phyloP scores from a whole-genome alignment of 1,140 invertebrate genomes.

The Eriocheir sinensis region DNA sequence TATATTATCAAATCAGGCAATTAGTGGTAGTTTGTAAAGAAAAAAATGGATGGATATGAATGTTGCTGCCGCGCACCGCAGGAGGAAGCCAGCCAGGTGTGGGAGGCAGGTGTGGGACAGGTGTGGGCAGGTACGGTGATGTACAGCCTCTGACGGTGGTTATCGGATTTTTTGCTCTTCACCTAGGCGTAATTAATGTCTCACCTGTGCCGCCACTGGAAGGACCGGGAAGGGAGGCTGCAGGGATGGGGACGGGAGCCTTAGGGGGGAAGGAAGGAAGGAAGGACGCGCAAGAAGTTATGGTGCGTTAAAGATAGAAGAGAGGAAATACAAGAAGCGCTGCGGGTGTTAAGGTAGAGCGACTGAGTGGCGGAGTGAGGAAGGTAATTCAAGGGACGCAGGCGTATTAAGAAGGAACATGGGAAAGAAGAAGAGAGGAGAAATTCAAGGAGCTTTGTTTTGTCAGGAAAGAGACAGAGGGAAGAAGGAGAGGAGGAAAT shows the following conservation, averaged over 20 bases:
- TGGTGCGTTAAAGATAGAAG: not conserved
- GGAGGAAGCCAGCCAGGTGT: not conserved
- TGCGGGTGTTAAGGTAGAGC: not conserved
- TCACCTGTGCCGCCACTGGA: not conserved
- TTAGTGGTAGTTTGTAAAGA: not conserved
- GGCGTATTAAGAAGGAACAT: not conserved
- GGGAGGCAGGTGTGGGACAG: not conserved
- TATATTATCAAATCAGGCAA: conserved; percentile 17
- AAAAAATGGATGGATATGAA: conserved; percentile 2
- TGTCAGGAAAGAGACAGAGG: not conserved
- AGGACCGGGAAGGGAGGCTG: too few relatives aligned
- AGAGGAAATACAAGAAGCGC: not conserved
- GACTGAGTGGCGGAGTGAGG: not conserved
- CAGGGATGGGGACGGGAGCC: too few relatives aligned
- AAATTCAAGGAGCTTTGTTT: not conserved
- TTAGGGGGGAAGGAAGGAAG: not conserved
- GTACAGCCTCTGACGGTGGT: not conserved
- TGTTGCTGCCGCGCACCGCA: not conserved
- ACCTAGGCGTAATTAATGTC: not conserved
- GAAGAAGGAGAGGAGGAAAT: not conserved
- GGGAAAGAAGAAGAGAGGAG: not conserved
- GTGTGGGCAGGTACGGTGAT: not conserved
- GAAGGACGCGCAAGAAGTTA: not conserved
- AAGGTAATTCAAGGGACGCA: not conserved
- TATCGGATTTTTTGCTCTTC: not conserved